Evolutionary conservation across 2,888 invertebrate genomes (phyloP), one percentile per base, ranked within the genome.

Genomic region (Scaptomyza caliginosa): DNA sequence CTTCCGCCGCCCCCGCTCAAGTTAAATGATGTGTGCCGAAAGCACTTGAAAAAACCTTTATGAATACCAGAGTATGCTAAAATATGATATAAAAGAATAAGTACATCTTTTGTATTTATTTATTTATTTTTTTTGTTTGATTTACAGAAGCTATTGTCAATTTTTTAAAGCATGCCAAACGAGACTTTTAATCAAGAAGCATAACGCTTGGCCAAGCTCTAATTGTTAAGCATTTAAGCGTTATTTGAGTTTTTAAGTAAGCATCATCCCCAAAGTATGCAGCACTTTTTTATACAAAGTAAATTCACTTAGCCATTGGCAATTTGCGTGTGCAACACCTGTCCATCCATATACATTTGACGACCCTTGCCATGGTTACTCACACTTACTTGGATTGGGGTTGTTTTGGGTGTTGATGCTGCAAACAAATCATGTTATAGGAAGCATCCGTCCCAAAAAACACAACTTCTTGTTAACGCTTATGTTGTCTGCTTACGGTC

Each of bases 401-500:
- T 46, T 58, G 34, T 4, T 32, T 19, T 30, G 24, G 13, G 10
- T 19, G 6, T 36, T 30, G 30, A 11, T 17, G 45, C 11, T 23
- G 10, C 16, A 56, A 46, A 28, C 46, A 55, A 78, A 75, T 73
- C 64, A 62, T 75, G 73, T 77, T 81, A n/a, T 13, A 67, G n/a
- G n/a, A n/a, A n/a, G 80, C 80, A 81, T 80, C 77, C 77, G 68
- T 34, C 51, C 60, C 58, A 45, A 64, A 70, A 66, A 67, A 28
- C 28, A n/a, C n/a, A n/a, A n/a, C 10, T 65, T 57, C 69, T 73
- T 78, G 78, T 75, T 82, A 77, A 76, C 80, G 78, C 74, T 81
- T 75, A 79, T 82, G 84, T 81, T 84, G 86, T 87, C 86, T 86
- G 45, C 85, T 87, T 86, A 81, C 86, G 86, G 87, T 87, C 87